A percentile compares a stretch with the other conserved stretches of the same genome.
Evolutionary conservation across 2,888 invertebrate genomes (phyloP).

Genomic region (Octonoba sinensis): DNA sequence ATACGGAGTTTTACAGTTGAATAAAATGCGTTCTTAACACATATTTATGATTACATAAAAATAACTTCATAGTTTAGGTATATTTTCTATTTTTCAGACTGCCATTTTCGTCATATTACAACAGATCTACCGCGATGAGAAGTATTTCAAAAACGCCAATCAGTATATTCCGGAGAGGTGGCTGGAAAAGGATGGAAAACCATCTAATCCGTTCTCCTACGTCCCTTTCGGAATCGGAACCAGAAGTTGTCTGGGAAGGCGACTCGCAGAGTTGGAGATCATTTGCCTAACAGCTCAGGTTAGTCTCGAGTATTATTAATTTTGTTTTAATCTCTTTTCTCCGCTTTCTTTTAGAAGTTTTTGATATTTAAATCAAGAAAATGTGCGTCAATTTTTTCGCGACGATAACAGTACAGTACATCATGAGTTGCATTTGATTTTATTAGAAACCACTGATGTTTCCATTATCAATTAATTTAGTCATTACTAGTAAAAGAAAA

Average conservation of each 20-base stretch:
- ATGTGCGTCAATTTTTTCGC: no score
- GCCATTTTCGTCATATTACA: constrained; percentile 69
- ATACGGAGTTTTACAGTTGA: no score
- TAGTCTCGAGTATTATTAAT: neutral
- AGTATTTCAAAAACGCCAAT: constrained; percentile 70
- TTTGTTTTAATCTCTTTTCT: neutral
- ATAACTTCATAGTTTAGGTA: no score
- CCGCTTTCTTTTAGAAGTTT: neutral
- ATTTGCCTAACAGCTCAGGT: constrained; percentile 15
- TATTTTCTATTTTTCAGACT: constrained; percentile 67
- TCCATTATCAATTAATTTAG: no score
- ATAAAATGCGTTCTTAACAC: no score
- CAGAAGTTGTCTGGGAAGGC: constrained; percentile 69
- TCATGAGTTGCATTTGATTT: no score
- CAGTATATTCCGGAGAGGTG: constrained; percentile 70
- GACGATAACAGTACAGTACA: no score
- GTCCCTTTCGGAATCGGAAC: constrained; percentile 71
- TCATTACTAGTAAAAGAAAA: no score
- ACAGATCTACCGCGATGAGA: constrained; percentile 68
- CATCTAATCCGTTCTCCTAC: constrained; percentile 69
- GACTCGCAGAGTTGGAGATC: constrained; percentile 29
- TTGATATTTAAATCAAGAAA: neutral
- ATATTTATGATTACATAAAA: no score
- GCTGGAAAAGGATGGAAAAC: constrained; percentile 68
- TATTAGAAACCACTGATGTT: no score